These are phyloP conservation scores for Bombus pascuorum DNA, from an alignment of 1,140 invertebrate genomes.

Conservation along the genomic window DNA sequence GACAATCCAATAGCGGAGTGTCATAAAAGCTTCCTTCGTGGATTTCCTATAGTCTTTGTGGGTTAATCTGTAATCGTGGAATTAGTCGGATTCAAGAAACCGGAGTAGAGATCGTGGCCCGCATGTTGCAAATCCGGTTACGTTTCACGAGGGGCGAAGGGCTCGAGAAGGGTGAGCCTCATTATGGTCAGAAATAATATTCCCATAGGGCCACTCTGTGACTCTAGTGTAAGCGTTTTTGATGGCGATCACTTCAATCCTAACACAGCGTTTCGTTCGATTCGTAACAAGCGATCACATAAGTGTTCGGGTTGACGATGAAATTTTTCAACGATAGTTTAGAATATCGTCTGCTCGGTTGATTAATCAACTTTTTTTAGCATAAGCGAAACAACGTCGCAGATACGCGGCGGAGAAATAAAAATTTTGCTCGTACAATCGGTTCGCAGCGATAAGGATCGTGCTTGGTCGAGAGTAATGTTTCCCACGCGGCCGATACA, in stretches of 20 bases:
- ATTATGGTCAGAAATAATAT: constrained; percentile 53
- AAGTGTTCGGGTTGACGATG: neutral
- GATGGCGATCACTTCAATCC: neutral
- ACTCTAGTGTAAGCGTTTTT: neutral
- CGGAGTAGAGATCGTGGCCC: constrained; percentile 29
- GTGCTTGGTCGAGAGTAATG: constrained; percentile 63
- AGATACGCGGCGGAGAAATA: constrained; percentile 1
- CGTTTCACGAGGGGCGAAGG: constrained; percentile 17
- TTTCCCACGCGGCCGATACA: constrained; percentile 71
- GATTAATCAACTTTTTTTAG: constrained; percentile 11
- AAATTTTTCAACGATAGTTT: neutral
- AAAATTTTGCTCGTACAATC: constrained; percentile 56
- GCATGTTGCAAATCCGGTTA: constrained; percentile 53
- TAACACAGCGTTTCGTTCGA: neutral
- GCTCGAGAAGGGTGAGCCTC: constrained; percentile 23
- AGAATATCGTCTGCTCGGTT: neutral
- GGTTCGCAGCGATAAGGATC: constrained; percentile 55
- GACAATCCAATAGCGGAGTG: neutral
- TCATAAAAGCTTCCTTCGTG: neutral
- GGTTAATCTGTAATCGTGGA: constrained; percentile 24
- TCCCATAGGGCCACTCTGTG: constrained; percentile 29
- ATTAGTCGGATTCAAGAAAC: constrained; percentile 21
- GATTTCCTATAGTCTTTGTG: too few species aligned
- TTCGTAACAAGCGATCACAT: neutral
- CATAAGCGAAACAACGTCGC: neutral